These are phyloP conservation scores for Mythimna loreyi DNA, from an alignment of 2,888 invertebrate genomes.

Conservation along the genomic window DNA sequence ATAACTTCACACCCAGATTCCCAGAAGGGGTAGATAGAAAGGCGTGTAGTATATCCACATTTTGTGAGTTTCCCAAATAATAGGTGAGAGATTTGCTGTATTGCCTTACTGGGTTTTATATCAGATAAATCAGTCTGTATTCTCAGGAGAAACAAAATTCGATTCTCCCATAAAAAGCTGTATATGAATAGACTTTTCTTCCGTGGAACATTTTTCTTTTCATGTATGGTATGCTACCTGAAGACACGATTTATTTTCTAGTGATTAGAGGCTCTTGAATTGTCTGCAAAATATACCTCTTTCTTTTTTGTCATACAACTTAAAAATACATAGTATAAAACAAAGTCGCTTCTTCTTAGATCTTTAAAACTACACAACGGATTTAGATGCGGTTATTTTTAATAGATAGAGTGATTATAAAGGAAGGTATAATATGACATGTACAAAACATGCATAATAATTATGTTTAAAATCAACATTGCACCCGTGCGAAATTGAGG, in stretches of 20 bases:
- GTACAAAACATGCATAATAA: too few relatives aligned
- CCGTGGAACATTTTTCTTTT: conserved; percentile 26
- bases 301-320: not conserved
- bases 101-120: conserved; percentile 9
- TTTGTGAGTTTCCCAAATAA: conserved; percentile 1
- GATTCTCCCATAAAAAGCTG: conserved; percentile 32
- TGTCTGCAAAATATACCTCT: not conserved
- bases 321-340: too few relatives aligned
- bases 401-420: too few relatives aligned
- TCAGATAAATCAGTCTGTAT: conserved; percentile 21
- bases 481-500: too few relatives aligned
- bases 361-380: too few relatives aligned
- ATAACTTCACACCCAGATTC: not conserved
- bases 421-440: too few relatives aligned
- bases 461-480: too few relatives aligned
- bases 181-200: not conserved
- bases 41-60: not conserved
- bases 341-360: too few relatives aligned
- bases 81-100: not conserved
- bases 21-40: not conserved
- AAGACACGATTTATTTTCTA: conserved; percentile 6
- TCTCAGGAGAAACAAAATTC: conserved; percentile 33
- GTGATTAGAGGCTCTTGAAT: not conserved
- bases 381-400: too few relatives aligned
- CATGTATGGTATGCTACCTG: not conserved